These are phyloP conservation scores for Eupithecia pulchellata DNA, from an alignment of 2,888 invertebrate genomes.

Conservation along the genomic window DNA sequence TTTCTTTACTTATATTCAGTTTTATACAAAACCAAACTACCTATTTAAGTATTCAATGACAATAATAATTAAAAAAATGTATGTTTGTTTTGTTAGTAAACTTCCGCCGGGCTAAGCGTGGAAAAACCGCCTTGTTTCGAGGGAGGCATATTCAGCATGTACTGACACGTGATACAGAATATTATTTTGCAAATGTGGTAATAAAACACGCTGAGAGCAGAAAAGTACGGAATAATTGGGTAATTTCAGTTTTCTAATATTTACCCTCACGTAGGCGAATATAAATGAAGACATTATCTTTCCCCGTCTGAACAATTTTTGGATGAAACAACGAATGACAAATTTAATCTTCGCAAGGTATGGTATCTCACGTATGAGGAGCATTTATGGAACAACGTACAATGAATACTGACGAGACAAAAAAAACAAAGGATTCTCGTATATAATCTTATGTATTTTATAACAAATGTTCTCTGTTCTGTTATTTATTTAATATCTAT, in stretches of 20 bases:
- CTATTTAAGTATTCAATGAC: no score
- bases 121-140: neutral
- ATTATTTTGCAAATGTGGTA: neutral
- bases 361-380: neutral
- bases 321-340: neutral
- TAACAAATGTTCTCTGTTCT: no score
- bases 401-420: no score
- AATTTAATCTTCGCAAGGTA: neutral
- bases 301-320: neutral
- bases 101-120: no score
- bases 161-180: neutral
- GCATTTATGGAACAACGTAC: neutral
- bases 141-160: neutral
- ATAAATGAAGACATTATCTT: neutral
- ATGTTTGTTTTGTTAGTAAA: no score
- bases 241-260: neutral
- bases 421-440: neutral
- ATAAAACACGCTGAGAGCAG: neutral
- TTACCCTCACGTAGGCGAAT: neutral
- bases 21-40: no score
- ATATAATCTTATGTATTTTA: no score
- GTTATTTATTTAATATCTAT: no score
- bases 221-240: neutral
- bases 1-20: no score
- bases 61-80: no score